phyloP scores from a whole-genome alignment of 2,888 invertebrate species.

The Lottia scabra region DNA sequence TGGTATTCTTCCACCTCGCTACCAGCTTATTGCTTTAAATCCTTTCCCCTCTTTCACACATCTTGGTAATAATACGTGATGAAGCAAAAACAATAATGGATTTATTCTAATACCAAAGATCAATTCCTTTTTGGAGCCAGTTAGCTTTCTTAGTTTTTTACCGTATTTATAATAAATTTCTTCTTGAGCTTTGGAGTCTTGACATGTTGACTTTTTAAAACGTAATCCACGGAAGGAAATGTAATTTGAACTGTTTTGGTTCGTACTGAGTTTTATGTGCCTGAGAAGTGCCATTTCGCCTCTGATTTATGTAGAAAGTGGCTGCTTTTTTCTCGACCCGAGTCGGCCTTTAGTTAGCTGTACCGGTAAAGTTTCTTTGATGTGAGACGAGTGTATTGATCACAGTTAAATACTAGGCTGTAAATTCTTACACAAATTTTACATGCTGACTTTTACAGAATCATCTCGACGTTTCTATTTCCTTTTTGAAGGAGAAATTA shows the following conservation, averaged over 20 bases:
- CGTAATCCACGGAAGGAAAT: constrained; percentile 3
- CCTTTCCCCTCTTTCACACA: neutral
- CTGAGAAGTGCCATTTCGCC: neutral
- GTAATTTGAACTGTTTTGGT: neutral
- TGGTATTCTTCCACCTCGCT: neutral
- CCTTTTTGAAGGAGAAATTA: neutral
- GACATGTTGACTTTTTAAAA: constrained; percentile 4
- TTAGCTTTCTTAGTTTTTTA: neutral
- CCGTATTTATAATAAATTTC: constrained; percentile 4
- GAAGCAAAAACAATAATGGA: constrained; percentile 2
- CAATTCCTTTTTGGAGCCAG: neutral
- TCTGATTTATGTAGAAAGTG: neutral
- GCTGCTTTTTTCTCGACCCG: constrained; percentile 5
- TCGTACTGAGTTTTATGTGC: constrained; percentile 1
- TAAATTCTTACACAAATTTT: constrained; percentile 3
- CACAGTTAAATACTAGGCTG: neutral
- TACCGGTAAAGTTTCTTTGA: constrained; percentile 1
- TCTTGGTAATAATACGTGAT: neutral
- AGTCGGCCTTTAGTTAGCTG: neutral
- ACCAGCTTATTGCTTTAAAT: neutral
- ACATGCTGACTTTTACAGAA: neutral
- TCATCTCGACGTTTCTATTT: neutral
- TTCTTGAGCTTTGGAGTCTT: neutral
- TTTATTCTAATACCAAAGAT: neutral
- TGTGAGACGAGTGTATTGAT: neutral